Evolutionary conservation across 2,113 vertebrate genomes (phyloP).

Genomic region (Chaenocephalus aceratus): DNA sequence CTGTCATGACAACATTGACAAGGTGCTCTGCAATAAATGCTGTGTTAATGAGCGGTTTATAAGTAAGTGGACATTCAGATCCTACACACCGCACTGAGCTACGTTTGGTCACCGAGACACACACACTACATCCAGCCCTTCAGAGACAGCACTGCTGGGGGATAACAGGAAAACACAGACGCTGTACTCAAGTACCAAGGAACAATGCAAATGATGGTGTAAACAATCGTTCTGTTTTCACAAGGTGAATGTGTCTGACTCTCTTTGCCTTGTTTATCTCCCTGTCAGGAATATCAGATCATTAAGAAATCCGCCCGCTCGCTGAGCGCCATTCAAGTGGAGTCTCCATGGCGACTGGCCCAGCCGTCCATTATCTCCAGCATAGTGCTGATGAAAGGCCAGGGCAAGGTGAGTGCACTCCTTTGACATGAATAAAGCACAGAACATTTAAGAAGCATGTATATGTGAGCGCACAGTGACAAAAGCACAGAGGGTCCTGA

Average conservation of each 20-base stretch:
- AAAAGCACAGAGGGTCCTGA: background rate
- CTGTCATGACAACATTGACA: slow-evolving; percentile 14
- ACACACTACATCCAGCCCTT: background rate
- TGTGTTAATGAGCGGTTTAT: slow-evolving; percentile 24
- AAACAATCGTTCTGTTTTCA: background rate
- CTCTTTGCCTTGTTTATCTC: slow-evolving; percentile 7
- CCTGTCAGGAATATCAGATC: slow-evolving; percentile 91
- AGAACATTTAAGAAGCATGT: background rate
- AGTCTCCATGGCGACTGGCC: slow-evolving; percentile 96
- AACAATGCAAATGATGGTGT: background rate
- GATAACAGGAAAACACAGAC: background rate
- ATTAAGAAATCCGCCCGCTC: slow-evolving; percentile 96
- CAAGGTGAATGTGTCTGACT: background rate
- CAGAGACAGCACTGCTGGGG: background rate
- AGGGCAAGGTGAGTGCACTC: slow-evolving; percentile 91
- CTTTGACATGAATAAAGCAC: slow-evolving; percentile 39
- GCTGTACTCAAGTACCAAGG: background rate
- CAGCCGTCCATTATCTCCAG: slow-evolving; percentile 98
- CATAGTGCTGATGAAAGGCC: slow-evolving; percentile 98
- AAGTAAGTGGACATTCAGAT: background rate
- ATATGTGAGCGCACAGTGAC: background rate
- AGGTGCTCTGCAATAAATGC: slow-evolving; percentile 20
- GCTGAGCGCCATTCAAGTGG: slow-evolving; percentile 94
- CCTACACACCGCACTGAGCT: background rate
- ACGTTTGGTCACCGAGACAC: background rate